phyloP scores from a whole-genome alignment of 2,888 invertebrate species.

The Drosophila leonis region DNA sequence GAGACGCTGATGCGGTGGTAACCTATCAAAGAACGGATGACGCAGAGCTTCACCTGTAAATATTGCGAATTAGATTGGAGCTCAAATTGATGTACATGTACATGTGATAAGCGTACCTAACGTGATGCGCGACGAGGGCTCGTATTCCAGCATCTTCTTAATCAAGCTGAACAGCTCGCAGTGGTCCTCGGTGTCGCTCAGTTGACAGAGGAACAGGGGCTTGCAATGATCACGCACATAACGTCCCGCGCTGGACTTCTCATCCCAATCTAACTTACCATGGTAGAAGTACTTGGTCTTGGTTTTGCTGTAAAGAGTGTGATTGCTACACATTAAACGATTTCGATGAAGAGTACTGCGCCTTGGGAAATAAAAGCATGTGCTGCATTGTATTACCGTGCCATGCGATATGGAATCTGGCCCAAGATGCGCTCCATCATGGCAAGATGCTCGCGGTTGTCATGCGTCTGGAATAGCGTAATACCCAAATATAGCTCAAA shows the following conservation, averaged over 20 bases:
- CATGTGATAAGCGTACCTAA: conserved; percentile 86
- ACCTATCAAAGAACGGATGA: conserved; percentile 96
- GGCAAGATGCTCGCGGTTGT: conserved; percentile 99
- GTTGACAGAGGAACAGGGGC: conserved; percentile 96
- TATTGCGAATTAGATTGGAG: neutral
- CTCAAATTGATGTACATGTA: neutral
- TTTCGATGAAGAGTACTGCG: conserved; percentile 83
- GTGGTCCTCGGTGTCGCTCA: conserved; percentile 95
- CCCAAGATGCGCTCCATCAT: conserved; percentile 99
- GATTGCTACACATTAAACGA: conserved; percentile 85
- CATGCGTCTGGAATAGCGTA: conserved; percentile 99
- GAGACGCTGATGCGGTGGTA: conserved; percentile 92
- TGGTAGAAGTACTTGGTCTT: conserved; percentile 99
- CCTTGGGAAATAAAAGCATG: conserved; percentile 77
- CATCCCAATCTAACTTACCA: conserved; percentile 99
- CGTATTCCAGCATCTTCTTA: conserved; percentile 98
- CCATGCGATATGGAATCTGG: conserved; percentile 93
- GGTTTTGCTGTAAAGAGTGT: conserved; percentile 90
- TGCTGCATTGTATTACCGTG: conserved; percentile 88
- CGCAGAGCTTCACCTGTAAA: conserved; percentile 90
- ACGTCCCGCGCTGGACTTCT: conserved; percentile 97
- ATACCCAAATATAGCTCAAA: conserved; percentile 99
- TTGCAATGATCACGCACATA: conserved; percentile 99
- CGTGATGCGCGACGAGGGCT: conserved; percentile 95
- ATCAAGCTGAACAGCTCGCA: conserved; percentile 97